Evolutionary conservation across 2,888 invertebrate species (phyloP).

Genomic region (Eulithis prunata): DNA sequence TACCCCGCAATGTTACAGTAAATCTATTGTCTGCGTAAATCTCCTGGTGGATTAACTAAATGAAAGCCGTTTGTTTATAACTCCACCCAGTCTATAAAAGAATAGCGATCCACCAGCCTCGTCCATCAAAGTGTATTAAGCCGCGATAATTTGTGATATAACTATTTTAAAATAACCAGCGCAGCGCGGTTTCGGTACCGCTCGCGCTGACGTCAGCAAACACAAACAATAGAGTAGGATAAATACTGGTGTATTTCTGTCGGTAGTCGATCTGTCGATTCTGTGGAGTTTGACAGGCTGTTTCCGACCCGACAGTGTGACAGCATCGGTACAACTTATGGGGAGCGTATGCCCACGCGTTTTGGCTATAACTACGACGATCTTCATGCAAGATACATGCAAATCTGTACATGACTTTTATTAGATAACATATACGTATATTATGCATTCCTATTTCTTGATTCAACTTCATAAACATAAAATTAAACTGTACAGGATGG

Average conservation of each 20-base stretch:
- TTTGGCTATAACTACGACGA: background rate
- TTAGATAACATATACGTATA: background rate
- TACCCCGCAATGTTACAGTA: too few relatives aligned
- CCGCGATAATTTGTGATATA: slow-evolving; percentile 35
- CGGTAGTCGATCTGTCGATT: slow-evolving; percentile 51
- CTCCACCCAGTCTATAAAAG: slow-evolving; percentile 3
- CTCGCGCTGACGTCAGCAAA: slow-evolving; percentile 62
- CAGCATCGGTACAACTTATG: background rate
- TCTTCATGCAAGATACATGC: background rate
- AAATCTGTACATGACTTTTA: background rate
- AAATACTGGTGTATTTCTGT: slow-evolving; percentile 51
- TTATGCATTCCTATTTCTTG: background rate
- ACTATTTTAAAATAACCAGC: slow-evolving; percentile 41
- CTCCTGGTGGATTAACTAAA: background rate
- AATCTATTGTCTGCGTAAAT: too few relatives aligned
- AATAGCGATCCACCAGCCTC: slow-evolving; percentile 9
- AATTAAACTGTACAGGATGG: background rate
- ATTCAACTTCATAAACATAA: background rate
- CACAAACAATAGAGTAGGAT: slow-evolving; percentile 62
- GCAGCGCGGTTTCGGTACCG: slow-evolving; percentile 34
- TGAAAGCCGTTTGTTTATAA: slow-evolving; percentile 7
- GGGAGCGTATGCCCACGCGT: background rate
- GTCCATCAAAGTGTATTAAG: slow-evolving; percentile 29
- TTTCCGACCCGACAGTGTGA: background rate
- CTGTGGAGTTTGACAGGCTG: slow-evolving; percentile 23